Conservation (phyloP, 2,113 vertebrate species). For the Rhombomys opimus region DNA sequence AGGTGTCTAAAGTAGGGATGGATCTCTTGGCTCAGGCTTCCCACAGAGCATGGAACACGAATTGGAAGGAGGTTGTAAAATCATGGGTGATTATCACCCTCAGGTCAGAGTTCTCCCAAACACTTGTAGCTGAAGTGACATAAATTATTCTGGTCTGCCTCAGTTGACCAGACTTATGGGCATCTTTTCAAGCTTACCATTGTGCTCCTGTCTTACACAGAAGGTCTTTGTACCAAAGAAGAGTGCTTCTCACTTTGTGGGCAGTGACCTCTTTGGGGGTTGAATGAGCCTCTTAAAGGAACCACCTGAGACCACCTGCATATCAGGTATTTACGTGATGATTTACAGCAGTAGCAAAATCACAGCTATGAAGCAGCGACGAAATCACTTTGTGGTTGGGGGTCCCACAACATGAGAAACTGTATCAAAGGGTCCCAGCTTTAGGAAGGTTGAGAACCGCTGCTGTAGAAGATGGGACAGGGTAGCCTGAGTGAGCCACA, state of each 20-base stretch:
- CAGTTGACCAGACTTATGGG: neutral
- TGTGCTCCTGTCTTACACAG: neutral
- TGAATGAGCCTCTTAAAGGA: neutral
- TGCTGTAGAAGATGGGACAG: neutral
- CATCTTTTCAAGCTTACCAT: neutral
- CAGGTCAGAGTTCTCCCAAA: neutral
- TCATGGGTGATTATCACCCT: neutral
- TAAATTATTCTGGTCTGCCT: neutral
- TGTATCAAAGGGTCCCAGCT: neutral
- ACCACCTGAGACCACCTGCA: neutral
- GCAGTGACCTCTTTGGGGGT: neutral
- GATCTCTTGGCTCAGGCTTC: neutral
- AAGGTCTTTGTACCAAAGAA: neutral
- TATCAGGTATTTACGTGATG: neutral
- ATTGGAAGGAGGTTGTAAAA: neutral
- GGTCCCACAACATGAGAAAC: neutral
- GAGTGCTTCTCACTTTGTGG: neutral
- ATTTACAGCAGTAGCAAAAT: neutral
- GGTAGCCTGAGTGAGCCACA: too few relatives aligned
- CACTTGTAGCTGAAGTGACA: neutral
- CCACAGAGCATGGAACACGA: neutral
- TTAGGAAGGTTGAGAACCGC: neutral
- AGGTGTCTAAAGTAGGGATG: fast-evolving
- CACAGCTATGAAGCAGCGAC: neutral
- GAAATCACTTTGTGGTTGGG: neutral